phyloP scores from a whole-genome alignment of 2,113 vertebrate genomes.

The Ammospiza caudacuta region DNA sequence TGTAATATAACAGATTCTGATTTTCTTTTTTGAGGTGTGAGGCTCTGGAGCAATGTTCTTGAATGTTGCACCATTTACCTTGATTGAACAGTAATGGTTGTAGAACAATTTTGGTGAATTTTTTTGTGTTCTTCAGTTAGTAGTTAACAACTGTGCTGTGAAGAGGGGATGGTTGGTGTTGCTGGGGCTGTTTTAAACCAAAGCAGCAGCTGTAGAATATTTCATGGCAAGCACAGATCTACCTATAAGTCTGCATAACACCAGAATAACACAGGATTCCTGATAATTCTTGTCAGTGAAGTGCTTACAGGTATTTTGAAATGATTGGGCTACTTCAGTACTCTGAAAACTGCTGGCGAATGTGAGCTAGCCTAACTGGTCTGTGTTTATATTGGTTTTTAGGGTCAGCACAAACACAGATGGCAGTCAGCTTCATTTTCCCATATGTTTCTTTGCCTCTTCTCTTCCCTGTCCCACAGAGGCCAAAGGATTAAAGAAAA shows the following conservation, averaged over 20 bases:
- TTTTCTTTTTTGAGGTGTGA: neutral
- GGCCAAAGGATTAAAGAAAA: neutral
- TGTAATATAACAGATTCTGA: neutral
- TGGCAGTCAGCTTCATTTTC: neutral
- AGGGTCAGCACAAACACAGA: neutral
- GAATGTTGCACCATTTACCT: neutral
- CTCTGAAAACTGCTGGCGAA: neutral
- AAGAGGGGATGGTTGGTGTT: neutral
- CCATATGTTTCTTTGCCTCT: neutral
- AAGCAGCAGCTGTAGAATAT: neutral
- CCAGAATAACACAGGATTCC: neutral
- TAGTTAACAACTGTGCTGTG: neutral
- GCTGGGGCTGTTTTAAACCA: neutral
- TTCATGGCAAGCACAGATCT: neutral
- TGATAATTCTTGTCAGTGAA: neutral
- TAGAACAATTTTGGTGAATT: slow-evolving; percentile 10
- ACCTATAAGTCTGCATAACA: neutral
- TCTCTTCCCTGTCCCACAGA: neutral
- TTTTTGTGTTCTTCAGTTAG: slow-evolving; percentile 14
- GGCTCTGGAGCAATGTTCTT: neutral
- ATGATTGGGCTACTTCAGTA: neutral
- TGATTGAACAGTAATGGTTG: neutral
- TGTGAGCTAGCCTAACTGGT: neutral
- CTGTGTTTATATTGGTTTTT: neutral
- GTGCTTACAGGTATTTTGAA: neutral